Evolutionary conservation across 1,140 invertebrate species (phyloP), one percentile per base, ranked within the genome.

Genomic region (Tetraneura akinire): DNA sequence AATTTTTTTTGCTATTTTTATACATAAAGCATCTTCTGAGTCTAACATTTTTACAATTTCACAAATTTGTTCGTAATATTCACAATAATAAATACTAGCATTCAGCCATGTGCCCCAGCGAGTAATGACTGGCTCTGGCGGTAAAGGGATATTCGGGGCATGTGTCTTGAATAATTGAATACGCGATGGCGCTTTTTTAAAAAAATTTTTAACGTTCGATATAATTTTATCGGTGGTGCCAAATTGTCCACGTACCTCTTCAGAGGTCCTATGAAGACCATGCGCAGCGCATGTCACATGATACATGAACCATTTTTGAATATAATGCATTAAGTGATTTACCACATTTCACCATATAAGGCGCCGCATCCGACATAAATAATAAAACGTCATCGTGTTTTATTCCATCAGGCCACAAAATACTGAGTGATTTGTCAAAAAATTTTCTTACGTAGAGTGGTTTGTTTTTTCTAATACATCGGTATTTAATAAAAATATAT

Each of bases 31-130:
- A 3, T 60, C 53, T 14, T 51, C 16, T 14, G 18, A 23, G 6
- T 55, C 32, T 3, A 55, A 53, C 5, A 53, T 21, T 21, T 55
- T 29, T 37, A 76, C 51, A 53, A 21, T 23, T 57, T 76, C 62
- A 64, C 55, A 42, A 76, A 29, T 57, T 37, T 23, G 16, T 37
- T 55, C 2, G 55, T 53, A 55, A 53, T 51, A 16, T 21, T 53
- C 21, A 8, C n/a, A 32, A 9, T 74, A 57, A 32, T 74, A 42
- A 23, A 55, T 21, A 13, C 76, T 84, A 80, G 85, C 84, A 81
- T 85, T 78, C 26, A 86, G 73, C 85, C 85, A 87, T 14, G 85
- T 87, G 71, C 85, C 85, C 86, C 86, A 87, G 26, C 85, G 82
- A 26, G 85, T 86, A 37, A 85, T 32, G 23, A 85, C 82, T 82